phyloP scores from a whole-genome alignment of 1,140 invertebrate genomes.

The Drosophila guanche region DNA sequence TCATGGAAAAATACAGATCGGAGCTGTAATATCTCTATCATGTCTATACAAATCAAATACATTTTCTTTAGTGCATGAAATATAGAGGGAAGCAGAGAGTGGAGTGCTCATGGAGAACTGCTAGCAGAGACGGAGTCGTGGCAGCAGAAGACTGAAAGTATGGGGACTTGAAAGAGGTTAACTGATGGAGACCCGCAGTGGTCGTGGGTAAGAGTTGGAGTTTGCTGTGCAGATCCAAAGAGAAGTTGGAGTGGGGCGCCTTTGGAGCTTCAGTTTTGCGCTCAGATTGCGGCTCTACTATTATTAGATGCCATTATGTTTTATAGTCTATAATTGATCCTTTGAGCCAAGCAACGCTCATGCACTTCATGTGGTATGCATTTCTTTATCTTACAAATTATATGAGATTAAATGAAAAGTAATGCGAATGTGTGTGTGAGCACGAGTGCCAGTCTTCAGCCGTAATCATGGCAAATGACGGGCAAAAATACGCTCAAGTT shows the following conservation, averaged over 20 bases:
- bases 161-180: too few relatives aligned
- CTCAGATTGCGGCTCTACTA: constrained; percentile 78
- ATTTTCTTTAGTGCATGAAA: too few relatives aligned
- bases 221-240: neutral
- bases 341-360: constrained; percentile 62
- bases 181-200: too few relatives aligned
- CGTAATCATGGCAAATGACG: constrained; percentile 41
- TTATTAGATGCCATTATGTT: constrained; percentile 83
- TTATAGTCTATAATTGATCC: constrained; percentile 83
- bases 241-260: neutral
- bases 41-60: too few relatives aligned
- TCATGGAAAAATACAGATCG: too few relatives aligned
- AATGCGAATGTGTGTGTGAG: constrained; percentile 55
- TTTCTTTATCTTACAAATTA: constrained; percentile 81
- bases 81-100: neutral
- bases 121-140: too few relatives aligned
- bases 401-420: constrained; percentile 79
- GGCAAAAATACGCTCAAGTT: constrained; percentile 5
- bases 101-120: neutral
- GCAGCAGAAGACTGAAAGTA: too few relatives aligned
- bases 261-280: constrained; percentile 31
- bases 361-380: constrained; percentile 44
- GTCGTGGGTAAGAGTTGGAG: neutral
- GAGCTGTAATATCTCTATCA: too few relatives aligned
- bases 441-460: constrained; percentile 9